These are phyloP conservation scores for Stegophylla sp. DNA, from an alignment of 2,888 invertebrate genomes.

Conservation along the genomic window DNA sequence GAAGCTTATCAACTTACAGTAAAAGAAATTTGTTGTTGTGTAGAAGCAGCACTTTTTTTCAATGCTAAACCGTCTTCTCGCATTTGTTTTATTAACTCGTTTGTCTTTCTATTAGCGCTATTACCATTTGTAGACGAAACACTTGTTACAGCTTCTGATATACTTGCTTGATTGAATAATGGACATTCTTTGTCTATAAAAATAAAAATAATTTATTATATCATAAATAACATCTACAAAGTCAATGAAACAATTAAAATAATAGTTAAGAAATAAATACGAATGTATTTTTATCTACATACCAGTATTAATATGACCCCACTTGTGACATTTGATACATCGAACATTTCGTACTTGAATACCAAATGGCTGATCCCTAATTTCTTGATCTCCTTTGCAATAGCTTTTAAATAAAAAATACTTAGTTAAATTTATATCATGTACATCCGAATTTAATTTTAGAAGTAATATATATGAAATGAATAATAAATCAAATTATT, in stretches of 20 bases:
- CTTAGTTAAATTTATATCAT: background rate
- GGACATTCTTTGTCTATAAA: constrained; percentile 90
- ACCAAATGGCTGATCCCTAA: constrained; percentile 97
- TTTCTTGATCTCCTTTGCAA: constrained; percentile 96
- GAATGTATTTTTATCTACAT: constrained; percentile 57
- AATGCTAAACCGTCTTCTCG: constrained; percentile 88
- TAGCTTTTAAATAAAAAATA: constrained; percentile 69
- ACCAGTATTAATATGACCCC: constrained; percentile 98
- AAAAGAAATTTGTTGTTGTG: constrained; percentile 64
- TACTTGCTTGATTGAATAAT: constrained; percentile 81
- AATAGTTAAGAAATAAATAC: background rate
- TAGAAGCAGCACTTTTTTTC: constrained; percentile 73
- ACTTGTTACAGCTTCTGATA: constrained; percentile 63
- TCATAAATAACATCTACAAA: background rate
- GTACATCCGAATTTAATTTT: too few relatives aligned
- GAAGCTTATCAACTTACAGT: constrained; percentile 28
- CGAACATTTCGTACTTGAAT: constrained; percentile 96
- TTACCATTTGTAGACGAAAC: constrained; percentile 56
- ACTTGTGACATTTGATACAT: constrained; percentile 98
- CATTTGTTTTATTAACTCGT: constrained; percentile 81
- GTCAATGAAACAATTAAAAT: background rate
- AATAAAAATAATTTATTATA: constrained; percentile 11
- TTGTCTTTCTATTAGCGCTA: constrained; percentile 35
- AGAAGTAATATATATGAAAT: too few relatives aligned
- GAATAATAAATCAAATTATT: too few relatives aligned